Percentiles rank a stretch among this genome's conserved stretches.
Conservation (phyloP, 2,888 invertebrate genomes). For the Ennomos fuscantarius region DNA sequence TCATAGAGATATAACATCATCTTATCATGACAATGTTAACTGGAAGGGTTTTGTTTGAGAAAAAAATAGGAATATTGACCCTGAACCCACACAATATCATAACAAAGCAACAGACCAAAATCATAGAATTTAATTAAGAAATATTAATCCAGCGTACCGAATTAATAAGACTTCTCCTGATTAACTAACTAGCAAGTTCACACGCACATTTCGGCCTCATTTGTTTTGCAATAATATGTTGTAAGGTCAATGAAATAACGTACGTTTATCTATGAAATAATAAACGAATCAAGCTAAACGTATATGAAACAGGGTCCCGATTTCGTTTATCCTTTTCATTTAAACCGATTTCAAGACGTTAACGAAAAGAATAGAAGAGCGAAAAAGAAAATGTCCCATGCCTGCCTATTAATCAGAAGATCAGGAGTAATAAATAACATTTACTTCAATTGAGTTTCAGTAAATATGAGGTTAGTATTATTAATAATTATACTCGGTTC, state of each 20-base stretch:
- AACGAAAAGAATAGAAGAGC: too few species aligned
- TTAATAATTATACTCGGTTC: constrained; percentile 22
- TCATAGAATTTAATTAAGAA: constrained; percentile 10
- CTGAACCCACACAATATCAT: background rate
- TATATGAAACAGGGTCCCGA: background rate
- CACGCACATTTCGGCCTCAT: constrained; percentile 12
- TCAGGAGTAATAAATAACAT: too few species aligned
- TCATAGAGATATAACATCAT: too few species aligned
- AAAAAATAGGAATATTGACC: background rate
- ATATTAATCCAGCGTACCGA: constrained; percentile 5
- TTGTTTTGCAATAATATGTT: constrained; percentile 14
- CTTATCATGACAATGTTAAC: too few species aligned
- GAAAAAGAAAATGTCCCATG: too few species aligned
- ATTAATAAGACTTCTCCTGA: constrained; percentile 17
- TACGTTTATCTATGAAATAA: background rate
- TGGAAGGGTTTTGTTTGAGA: too few species aligned
- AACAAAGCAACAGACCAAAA: constrained; percentile 4
- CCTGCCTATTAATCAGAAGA: too few species aligned
- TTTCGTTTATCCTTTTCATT: too few species aligned
- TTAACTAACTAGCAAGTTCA: constrained; percentile 11
- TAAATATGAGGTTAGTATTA: background rate
- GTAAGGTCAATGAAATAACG: background rate
- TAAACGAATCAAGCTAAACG: background rate
- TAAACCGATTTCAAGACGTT: too few species aligned
- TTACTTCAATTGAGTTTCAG: too few species aligned